Base-by-base conservation (phyloP, 2,113 vertebrate species). In the Lampris megalopsis region DNA sequence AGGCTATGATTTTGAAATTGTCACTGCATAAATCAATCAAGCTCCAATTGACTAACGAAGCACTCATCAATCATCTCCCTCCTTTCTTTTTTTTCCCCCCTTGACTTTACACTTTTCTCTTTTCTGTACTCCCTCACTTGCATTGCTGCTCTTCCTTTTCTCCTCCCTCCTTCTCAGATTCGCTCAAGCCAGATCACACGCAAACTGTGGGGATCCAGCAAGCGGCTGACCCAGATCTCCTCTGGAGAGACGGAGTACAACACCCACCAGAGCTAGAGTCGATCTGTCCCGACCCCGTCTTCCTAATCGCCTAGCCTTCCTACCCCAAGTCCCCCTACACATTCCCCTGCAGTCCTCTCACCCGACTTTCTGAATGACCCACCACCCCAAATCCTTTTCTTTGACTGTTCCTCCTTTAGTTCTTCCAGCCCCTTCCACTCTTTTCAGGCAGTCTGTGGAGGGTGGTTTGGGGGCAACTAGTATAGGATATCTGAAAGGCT, bases 201-300 rank as follows among this genome's bases (percentile, higher is more conserved):
- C 93, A 99, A 98, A 92, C 93, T 99, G 78, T 99, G 98, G 97
- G 98, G 98, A 87, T 97, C 97, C 91, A 97, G 96, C 93, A 98
- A 96, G 91, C 94, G 95, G 49, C 91, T 97, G 92, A 99, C 94
- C 89, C 96, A 98, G 94, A 97, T 99, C 89, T 99, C 98, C 74
- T 95, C 97, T 76, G 97, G 96, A 88, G 98, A 98, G 92, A 97
- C 96, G 45, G 95, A 97, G 93, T 98, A 98, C 95, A 96, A 96
- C 90, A 95, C 95, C 88, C 95, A 96, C 91, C 68, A 73, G 42
- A 94, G 94, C 89, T 90, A 84, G 87, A 92, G 93, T 86, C 95
- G 95, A 95, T 92, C 92, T 42, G 1, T n/a, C 81, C 86, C 36
- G 48, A 11, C 4, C 45, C 73, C 52, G 10, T 0, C 58, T 4